Evolutionary conservation across 2,113 vertebrate species (phyloP).

Genomic region (Aphyosemion australe): DNA sequence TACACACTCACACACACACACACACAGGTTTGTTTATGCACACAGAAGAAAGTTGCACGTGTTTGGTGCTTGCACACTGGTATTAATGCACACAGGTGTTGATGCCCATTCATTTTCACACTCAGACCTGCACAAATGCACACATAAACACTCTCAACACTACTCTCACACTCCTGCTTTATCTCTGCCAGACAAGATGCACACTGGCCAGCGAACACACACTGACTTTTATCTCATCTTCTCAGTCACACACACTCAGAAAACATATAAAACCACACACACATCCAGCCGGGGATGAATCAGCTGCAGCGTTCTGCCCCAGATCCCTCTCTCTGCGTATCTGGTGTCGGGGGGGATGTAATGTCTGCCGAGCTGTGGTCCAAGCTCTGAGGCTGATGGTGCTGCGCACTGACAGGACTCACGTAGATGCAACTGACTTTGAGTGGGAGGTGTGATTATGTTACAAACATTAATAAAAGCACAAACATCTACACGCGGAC

Average conservation of each 20-base stretch:
- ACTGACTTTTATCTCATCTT: constrained; percentile 26
- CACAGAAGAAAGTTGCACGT: background rate
- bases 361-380: constrained; percentile 23
- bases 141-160: background rate
- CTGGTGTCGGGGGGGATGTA: constrained; percentile 17
- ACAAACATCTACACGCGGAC: background rate
- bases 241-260: constrained; percentile 22
- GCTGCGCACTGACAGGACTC: constrained; percentile 20
- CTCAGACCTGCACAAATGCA: background rate
- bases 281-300: constrained; percentile 28
- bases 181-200: constrained; percentile 12
- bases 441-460: constrained; percentile 17
- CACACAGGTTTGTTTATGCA: background rate
- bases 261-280: constrained; percentile 19
- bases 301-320: constrained; percentile 37
- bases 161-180: constrained; percentile 2
- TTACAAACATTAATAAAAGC: constrained; percentile 2
- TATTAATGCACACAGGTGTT: background rate
- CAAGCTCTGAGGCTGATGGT: constrained; percentile 15
- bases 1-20: constrained; percentile 17
- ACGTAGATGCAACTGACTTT: constrained; percentile 11
- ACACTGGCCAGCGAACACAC: background rate
- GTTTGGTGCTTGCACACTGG: constrained; percentile 6
- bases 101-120: background rate
- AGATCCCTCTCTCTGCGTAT: constrained; percentile 12